Evolutionary conservation across 2,113 vertebrate genomes (phyloP).

Genomic region (Oncorhynchus gorbuscha): DNA sequence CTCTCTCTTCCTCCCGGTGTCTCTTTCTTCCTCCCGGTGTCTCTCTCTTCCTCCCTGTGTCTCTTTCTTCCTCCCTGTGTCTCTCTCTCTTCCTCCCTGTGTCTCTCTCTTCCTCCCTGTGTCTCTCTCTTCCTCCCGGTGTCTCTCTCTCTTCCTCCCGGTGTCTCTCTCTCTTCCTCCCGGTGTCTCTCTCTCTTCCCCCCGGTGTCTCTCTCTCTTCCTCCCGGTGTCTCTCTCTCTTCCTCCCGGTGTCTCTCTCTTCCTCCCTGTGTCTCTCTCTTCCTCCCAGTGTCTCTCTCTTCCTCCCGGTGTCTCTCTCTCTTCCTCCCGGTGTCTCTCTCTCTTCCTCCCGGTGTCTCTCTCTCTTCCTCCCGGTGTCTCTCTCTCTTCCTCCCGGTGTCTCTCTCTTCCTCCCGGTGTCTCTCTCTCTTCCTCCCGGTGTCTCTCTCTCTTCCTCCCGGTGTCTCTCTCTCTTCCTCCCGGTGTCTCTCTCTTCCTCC

Average conservation of each 20-base stretch:
- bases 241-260: background rate
- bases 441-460: too few relatives aligned
- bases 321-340: too few relatives aligned
- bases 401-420: too few relatives aligned
- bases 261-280: background rate
- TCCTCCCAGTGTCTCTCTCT: background rate
- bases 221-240: background rate
- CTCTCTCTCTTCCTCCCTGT: background rate
- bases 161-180: too few relatives aligned
- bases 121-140: too few relatives aligned
- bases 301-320: background rate
- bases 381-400: too few relatives aligned
- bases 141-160: background rate
- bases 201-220: too few relatives aligned
- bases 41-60: background rate
- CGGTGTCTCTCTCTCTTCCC: too few relatives aligned
- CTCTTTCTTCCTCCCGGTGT: background rate
- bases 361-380: too few relatives aligned
- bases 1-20: too few relatives aligned
- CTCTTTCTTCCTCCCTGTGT: background rate
- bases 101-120: background rate
- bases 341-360: background rate
- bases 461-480: background rate
- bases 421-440: background rate
- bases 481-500: constrained; percentile 1